Evolutionary conservation across 1,140 invertebrate species (phyloP).

Genomic region (Drosophila aff.): DNA sequence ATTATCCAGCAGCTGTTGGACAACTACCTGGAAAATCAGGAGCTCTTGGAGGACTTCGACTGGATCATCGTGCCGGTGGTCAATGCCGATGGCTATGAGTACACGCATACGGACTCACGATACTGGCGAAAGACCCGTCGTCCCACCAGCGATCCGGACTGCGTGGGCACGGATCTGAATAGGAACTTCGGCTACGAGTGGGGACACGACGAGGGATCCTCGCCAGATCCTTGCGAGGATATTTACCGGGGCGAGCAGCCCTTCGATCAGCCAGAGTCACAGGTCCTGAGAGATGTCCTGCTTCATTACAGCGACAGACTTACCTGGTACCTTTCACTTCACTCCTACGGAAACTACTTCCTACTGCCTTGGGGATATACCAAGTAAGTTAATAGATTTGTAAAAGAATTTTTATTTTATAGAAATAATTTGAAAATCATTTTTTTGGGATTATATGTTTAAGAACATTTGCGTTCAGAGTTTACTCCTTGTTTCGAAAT

Average conservation of each 20-base stretch:
- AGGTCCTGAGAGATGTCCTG: constrained; percentile 85
- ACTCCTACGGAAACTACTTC: constrained; percentile 89
- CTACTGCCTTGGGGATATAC: constrained; percentile 91
- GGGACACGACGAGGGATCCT: constrained; percentile 88
- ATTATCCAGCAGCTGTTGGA: constrained; percentile 88
- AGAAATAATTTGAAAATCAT: no score
- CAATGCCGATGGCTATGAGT: constrained; percentile 86
- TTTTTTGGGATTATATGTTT: not conserved
- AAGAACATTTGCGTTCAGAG: not conserved
- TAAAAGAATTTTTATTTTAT: not conserved
- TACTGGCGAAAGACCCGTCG: constrained; percentile 86
- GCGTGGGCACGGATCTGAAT: constrained; percentile 88
- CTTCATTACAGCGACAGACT: constrained; percentile 86
- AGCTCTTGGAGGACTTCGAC: constrained; percentile 86
- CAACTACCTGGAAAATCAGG: constrained; percentile 84
- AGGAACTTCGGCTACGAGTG: constrained; percentile 89
- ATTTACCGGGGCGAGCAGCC: constrained; percentile 88
- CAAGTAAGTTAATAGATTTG: constrained; percentile 27
- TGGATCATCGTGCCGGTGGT: constrained; percentile 87
- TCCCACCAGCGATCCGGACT: constrained; percentile 33
- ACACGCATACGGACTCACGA: constrained; percentile 76
- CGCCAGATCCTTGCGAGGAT: constrained; percentile 87
- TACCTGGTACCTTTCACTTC: constrained; percentile 89
- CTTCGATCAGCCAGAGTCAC: constrained; percentile 90
- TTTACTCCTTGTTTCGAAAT: not conserved